Base-by-base conservation (phyloP, 2,113 vertebrate genomes). In the Pagrus major region DNA sequence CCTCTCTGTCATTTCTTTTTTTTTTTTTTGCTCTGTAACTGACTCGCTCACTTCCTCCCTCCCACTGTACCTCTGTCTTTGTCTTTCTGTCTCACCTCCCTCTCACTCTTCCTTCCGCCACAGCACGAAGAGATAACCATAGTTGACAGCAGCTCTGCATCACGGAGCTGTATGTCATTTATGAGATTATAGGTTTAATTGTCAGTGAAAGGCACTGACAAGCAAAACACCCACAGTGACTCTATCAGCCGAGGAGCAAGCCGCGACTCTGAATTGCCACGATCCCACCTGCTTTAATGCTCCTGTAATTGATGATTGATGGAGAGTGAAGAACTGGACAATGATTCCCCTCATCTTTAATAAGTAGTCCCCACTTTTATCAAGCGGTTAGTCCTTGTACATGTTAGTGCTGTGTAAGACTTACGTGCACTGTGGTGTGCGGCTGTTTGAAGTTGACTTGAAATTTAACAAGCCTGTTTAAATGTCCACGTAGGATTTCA, bases 111-210 rank as follows among this genome's bases (percentile, higher is more conserved):
- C 60, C 60, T 5, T 71, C 75, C 68, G 49, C 61, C 84, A 65
- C 71, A 31, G 71, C 58, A 33, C 21, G 0, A 6, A 59, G 21
- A 74, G 71, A 73, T 89, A 91, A 93, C 46, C n/a, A 71, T 76
- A 87, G 75, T 63, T 92, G 91, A 91, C 85, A 89, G 89, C 86
- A 68, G 82, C 85, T 78, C 71, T 76, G 86, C 88, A 88, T 90
- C 87, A 82, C 2, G 60, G 82, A 87, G 85, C 83, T 69, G 65
- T 76, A 44, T 52, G 44, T 89, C 47, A 35, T 79, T 83, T 76
- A 80, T 78, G 70, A 88, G 86, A 91, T 91, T 89, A 91, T 79
- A 71, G 56, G 75, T 87, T 80, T 89, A 86, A 90, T 92, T 87
- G 84, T 77, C 84, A 70, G 83, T 84, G 86, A 91, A 76, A 81